Base-by-base conservation (phyloP, 2,888 invertebrate genomes). In the Caenorhabditis japonica region DNA sequence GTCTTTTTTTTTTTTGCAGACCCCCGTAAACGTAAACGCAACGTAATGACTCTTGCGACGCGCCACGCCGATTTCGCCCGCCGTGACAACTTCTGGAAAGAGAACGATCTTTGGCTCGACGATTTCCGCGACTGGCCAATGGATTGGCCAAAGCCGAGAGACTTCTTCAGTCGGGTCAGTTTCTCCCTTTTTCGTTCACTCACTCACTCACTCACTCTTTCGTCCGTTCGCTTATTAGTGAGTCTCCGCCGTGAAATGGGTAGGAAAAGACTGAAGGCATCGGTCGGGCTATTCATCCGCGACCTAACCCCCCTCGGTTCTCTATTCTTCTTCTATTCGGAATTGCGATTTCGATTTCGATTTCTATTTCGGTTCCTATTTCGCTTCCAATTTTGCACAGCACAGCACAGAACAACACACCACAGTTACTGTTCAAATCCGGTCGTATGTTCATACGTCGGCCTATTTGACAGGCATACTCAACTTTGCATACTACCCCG, bases 121-220 rank as follows among this genome's bases (percentile, higher is more conserved):
- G 77, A 79, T 5, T 80, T 76, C 77, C 59, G 71, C 19, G 85
- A 85, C 49, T 85, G 85, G 85, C 85, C 85, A 10, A 64, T 72
- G 23, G 85, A 84, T 34, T 85, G 85, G 85, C 85, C 85, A 13
- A 68, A 80, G 7, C 85, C 85, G 15, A 68, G 81, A 59, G 83
- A 83, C 36, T 70, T 85, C 51, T 80, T 84, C 75, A 74, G 76
- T 30, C 72, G 84, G 59, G 85, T 85, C 38, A 76, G 85, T 69
- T 21, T 33, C 34, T 33, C 21, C 21, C 43, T 21, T 33, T 30
- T 10, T 21, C 49, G 10, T 30, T 5, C 33, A 4, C 17, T n/a
- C 27, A 27, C 7, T 33, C n/a, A n/a, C n/a, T n/a, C n/a, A n/a
- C n/a, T n/a, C n/a, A n/a, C n/a, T n/a, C n/a, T n/a, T 25, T 15